Conservation (phyloP, 2,888 invertebrate species). For the Dorcus parallelipipedus region DNA sequence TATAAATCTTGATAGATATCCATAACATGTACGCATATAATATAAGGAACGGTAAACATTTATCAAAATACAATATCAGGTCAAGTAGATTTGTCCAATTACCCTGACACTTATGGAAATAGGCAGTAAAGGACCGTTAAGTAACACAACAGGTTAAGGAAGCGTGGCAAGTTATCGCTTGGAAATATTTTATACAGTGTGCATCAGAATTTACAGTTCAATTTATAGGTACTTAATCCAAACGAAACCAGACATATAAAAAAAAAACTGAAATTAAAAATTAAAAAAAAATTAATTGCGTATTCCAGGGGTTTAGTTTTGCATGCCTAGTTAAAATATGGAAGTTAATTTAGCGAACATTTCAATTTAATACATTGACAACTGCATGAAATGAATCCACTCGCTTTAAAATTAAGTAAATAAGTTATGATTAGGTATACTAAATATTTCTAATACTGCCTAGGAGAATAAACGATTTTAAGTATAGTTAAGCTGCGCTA, state of each 20-base stretch:
- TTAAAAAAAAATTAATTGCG: background rate
- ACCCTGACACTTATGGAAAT: conserved; percentile 10
- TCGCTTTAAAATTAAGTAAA: no score
- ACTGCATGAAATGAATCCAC: no score
- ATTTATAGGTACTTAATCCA: background rate
- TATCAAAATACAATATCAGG: conserved; percentile 16
- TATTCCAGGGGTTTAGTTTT: no score
- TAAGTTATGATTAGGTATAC: no score
- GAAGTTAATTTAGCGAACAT: no score
- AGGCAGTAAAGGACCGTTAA: background rate
- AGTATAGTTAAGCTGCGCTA: no score
- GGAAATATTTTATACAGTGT: no score
- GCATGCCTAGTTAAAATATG: no score
- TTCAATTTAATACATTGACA: no score
- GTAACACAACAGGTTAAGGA: background rate
- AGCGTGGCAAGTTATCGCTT: no score
- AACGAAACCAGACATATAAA: background rate
- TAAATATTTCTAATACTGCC: no score
- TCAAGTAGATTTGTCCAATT: conserved; percentile 15
- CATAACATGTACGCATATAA: conserved; percentile 11
- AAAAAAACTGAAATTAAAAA: background rate
- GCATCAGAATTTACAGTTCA: background rate
- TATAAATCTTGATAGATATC: conserved; percentile 15
- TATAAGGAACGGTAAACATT: conserved; percentile 15
- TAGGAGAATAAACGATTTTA: no score